Evolutionary conservation across 2,797 vertebrate species (phyloP), one percentile per base, ranked within the genome.

Genomic region (Manis crassicaudata): DNA sequence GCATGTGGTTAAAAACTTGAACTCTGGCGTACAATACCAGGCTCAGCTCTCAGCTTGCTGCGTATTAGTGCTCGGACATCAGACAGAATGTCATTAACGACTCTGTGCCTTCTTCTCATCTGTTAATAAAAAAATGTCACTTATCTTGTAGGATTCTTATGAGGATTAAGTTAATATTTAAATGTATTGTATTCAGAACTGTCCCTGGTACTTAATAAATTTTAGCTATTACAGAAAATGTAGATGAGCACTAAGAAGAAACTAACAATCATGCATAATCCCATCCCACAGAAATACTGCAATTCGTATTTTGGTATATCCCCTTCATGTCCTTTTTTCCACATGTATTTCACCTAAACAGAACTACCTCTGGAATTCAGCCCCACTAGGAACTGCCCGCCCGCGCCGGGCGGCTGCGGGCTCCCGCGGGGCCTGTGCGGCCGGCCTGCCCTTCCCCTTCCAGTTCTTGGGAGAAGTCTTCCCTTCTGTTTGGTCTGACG

Each of bases 221-320:
- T 91, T 84, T 88, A 88, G 29, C 27, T 89, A 20, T 68, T 88
- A 60, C 62, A 92, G 84, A 93, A 86, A 80, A 70, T 70, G 65
- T 20, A 85, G 79, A 68, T 84, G 80, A 84, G 3, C 23, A 75
- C 6, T 72, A 89, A 92, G n/a, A 90, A 93, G 76, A 93, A 76
- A 88, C 60, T 83, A 25, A 62, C 56, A 88, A 9, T 73, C 32
- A 43, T 60, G 25, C 8, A 27, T 90, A 85, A 79, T 54, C 32
- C 14, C 32, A 91, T 37, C 20, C 2, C 60, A 37, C 40, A 25
- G 27, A 92, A 92, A 65, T 50, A 92, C 35, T 90, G 17, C 20
- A 96, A 7, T 62, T 90, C 90, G 72, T 84, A 77, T 96, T 96
- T 96, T 94, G 86, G 14, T 10, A 54, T 72, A 12, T 62, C 25